Base-by-base conservation (phyloP, 2,888 invertebrate species). In the Xylocampa areola region DNA sequence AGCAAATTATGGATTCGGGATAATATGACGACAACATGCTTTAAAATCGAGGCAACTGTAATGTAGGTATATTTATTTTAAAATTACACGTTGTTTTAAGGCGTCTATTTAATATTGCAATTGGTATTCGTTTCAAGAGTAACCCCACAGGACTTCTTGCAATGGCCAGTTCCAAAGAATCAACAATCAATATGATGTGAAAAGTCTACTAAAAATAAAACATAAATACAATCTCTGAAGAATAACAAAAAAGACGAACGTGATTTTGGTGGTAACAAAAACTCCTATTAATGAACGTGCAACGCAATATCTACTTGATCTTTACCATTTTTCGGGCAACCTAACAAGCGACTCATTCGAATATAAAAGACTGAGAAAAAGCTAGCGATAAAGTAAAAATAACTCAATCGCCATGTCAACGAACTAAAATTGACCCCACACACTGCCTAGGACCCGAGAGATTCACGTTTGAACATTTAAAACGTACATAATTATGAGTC, bases 401-500 rank as follows among this genome's bases (percentile, higher is more conserved):
- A 63, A 32, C 55, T 58, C 70, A 57, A 65, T 63, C 43, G 35
- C 19, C 44, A 61, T 65, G 73, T 68, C 74, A 73, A 74, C 54
- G 73, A 73, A 70, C 73, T 50, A 50, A 32, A 43, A 39, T 50
- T 75, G 67, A 73, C 72, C 73, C 25, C 41, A 45, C 47, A 50
- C 44, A 67, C 67, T 53, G 64, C 39, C 55, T 73, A 73, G 66
- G 40, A 68, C 33, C 52, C 60, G 57, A 75, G 49, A 73, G 63
- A 72, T 72, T 54, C 74, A 75, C 74, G 73, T 70, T 71, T 69
- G 65, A 68, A 79, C 76, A 73, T 80, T 80, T 73, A 80, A 77
- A 80, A 77, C 79, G 78, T 80, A 77, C 72, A 73, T 80, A 84
- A 87, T 79, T 82, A 85, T 86, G 86, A 87, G 63, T 86, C 87